Evolutionary conservation across 2,888 invertebrate genomes (phyloP), one percentile per base, ranked within the genome.

Genomic region (Dasypogon diadema): DNA sequence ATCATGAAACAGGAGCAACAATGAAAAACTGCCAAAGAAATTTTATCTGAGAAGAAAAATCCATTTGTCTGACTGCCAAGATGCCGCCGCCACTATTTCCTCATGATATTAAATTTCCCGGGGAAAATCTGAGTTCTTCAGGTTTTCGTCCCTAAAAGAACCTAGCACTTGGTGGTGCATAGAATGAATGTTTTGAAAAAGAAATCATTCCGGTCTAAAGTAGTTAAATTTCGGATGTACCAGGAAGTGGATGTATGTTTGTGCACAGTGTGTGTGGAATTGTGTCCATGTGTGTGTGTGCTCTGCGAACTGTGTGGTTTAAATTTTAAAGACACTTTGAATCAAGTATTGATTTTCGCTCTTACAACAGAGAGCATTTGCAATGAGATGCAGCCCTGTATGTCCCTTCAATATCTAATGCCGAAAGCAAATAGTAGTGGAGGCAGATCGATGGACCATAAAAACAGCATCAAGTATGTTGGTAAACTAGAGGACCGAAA

Each of bases 1-100:
- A 30, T 6, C 34, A 30, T 30, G 34, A 30, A 30, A 30, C 12
- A 60, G 12, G 60, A 34, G 2, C 18, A 48, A 5, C 24, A 65
- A 24, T 21, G 24, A 65, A 48, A 48, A 65, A 65, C 21, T 65
- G 12, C 24, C 14, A 46, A 24, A 42, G 48, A 65, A 46, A 65
- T 65, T 65, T 65, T 37, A 65, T 65, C 65, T 24, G 22, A 46
- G 65, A 46, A 65, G 65, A 46, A 65, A 65, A 65, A 48, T 48
- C 65, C 48, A 65, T 65, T 65, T 65, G 48, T 65, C 24, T 65
- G 65, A 65, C 48, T 65, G 65, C 65, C 65, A 65, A 65, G 65
- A 65, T 65, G 65, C 46, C 46, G 65, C 65, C 48, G 46, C 65
- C 65, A 65, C 65, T 65, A 65, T 65, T 65, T 63, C 65, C 46